Percentiles rank a stretch among this genome's conserved stretches.
phyloP scores from a whole-genome alignment of 2,888 invertebrate species.

The Venusia cambrica region DNA sequence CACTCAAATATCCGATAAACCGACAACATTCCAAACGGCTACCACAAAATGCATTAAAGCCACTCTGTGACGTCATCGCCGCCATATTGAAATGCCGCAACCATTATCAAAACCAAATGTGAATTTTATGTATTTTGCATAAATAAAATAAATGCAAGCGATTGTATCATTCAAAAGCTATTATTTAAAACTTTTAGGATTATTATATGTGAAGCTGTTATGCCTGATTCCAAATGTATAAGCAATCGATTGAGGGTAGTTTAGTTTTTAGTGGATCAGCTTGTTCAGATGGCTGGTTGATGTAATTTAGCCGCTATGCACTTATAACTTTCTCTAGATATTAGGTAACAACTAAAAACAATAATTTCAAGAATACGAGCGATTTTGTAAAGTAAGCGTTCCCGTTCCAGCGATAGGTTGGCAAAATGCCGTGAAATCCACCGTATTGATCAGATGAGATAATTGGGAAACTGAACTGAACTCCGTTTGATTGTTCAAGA shows the following conservation, averaged over 20 bases:
- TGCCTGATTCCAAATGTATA: too few relatives aligned
- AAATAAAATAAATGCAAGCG: not conserved
- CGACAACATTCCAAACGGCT: slow-evolving; percentile 13
- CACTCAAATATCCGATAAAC: slow-evolving; percentile 6
- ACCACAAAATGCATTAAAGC: slow-evolving; percentile 33
- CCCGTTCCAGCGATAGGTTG: slow-evolving; percentile 4
- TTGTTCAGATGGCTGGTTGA: too few relatives aligned
- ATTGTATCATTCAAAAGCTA: too few relatives aligned
- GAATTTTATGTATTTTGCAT: slow-evolving; percentile 9
- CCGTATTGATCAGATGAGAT: slow-evolving; percentile 20
- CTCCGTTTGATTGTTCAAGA: slow-evolving; percentile 15
- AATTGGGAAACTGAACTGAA: slow-evolving; percentile 19
- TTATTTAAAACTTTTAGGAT: too few relatives aligned
- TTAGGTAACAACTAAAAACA: too few relatives aligned
- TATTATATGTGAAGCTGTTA: too few relatives aligned
- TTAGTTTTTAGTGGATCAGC: too few relatives aligned
- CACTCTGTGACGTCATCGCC: slow-evolving; percentile 27
- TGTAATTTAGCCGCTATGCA: too few relatives aligned
- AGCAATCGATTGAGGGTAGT: too few relatives aligned
- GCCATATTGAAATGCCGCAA: slow-evolving; percentile 27
- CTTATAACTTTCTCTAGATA: too few relatives aligned
- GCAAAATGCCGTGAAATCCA: slow-evolving; percentile 7
- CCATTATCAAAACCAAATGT: slow-evolving; percentile 20
- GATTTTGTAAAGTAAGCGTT: too few relatives aligned
- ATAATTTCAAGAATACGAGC: too few relatives aligned